A percentile compares a stretch with the other conserved stretches of the same genome.
These are phyloP conservation scores for Zoanthus gigantus DNA, from an alignment of 92 coral and sea anemone genomes.

Conservation along the genomic window DNA sequence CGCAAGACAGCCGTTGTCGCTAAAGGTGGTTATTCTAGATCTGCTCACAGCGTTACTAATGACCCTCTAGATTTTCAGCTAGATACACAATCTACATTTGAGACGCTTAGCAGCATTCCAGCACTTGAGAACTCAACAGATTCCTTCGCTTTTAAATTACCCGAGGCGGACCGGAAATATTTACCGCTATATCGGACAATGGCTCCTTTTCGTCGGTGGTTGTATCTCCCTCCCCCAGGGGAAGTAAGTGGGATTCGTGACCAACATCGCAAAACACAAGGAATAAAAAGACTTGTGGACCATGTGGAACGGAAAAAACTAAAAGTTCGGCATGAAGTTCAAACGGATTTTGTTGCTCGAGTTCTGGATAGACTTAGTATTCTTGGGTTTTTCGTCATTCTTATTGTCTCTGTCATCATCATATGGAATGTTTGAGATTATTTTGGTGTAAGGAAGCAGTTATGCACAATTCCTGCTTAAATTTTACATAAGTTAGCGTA, in stretches of 20 bases:
- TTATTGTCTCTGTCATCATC: not conserved
- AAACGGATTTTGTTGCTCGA: conserved; percentile 34
- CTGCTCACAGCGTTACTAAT: conserved; percentile 1
- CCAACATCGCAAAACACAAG: conserved; percentile 28
- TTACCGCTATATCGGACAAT: conserved; percentile 28
- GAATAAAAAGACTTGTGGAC: conserved; percentile 15
- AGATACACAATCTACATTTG: not conserved
- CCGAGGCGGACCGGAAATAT: conserved; percentile 36
- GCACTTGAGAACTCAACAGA: conserved; percentile 25
- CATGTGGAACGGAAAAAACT: not conserved
- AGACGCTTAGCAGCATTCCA: conserved; percentile 13
- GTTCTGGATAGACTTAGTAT: conserved; percentile 33
- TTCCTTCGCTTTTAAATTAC: conserved; percentile 3
- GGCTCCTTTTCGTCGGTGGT: conserved; percentile 35
- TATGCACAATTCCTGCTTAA: not conserved
- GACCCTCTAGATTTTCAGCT: conserved; percentile 12
- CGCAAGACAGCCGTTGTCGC: not conserved
- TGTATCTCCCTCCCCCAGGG: conserved; percentile 6
- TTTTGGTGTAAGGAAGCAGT: too few species aligned
- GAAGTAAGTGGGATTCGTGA: not conserved
- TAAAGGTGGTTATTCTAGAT: not conserved
- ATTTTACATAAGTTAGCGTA: not conserved
- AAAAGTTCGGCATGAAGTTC: not conserved
- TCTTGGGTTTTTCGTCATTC: conserved; percentile 27
- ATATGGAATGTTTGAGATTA: not conserved